Conservation (phyloP, 2,797 vertebrate species). For the Bryconaethiops microstoma region DNA sequence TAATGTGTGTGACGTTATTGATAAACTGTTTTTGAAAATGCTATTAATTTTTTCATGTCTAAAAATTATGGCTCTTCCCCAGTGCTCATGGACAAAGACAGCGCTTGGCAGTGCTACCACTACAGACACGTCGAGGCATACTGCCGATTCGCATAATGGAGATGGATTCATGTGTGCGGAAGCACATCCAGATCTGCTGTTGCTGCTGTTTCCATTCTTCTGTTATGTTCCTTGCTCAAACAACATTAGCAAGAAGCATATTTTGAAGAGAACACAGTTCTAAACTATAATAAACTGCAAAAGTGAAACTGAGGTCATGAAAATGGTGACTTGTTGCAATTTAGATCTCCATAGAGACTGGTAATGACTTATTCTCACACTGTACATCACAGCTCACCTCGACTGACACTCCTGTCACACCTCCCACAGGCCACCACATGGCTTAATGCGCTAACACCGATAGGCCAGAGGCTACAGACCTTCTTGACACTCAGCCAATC, state of each 20-base stretch:
- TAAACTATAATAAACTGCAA: conserved; percentile 30
- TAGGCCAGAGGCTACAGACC: conserved; percentile 15
- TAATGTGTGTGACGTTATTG: too few relatives aligned
- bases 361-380: conserved; percentile 30
- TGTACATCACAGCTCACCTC: conserved; percentile 20
- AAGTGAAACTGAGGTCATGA: conserved; percentile 8
- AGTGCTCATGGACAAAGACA: too few relatives aligned
- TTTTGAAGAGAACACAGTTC: not conserved
- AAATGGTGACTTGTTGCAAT: conserved; percentile 7
- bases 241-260: not conserved
- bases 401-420: conserved; percentile 33
- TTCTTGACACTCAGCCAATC: conserved; percentile 19
- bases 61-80: too few relatives aligned
- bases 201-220: conserved; percentile 16
- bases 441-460: conserved; percentile 1
- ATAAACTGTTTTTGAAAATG: too few relatives aligned
- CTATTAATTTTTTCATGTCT: too few relatives aligned
- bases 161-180: too few relatives aligned
- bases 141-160: not conserved
- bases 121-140: not conserved
- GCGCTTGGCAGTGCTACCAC: too few relatives aligned
- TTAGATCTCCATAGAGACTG: conserved; percentile 23
- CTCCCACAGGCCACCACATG: conserved; percentile 20
- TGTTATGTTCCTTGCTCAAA: not conserved
- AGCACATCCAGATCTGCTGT: too few relatives aligned